These are phyloP conservation scores for Eubasilissa regina DNA, from an alignment of 1,140 invertebrate genomes.

Conservation along the genomic window DNA sequence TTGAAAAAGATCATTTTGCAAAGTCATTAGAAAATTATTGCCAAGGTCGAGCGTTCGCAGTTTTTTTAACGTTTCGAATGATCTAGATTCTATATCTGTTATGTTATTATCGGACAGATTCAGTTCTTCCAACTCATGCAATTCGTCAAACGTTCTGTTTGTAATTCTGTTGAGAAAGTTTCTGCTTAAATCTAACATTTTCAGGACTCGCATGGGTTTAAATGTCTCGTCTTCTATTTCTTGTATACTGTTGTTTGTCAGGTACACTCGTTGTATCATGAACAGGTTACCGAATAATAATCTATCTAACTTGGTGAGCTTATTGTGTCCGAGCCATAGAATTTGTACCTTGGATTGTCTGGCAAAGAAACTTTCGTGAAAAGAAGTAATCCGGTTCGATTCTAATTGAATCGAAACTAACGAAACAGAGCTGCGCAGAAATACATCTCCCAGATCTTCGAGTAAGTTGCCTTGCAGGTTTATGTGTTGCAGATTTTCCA, in stretches of 20 bases:
- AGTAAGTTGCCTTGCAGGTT: slow-evolving; percentile 90
- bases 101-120: slow-evolving; percentile 78
- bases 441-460: slow-evolving; percentile 84
- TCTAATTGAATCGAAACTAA: slow-evolving; percentile 90
- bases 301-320: slow-evolving; percentile 80
- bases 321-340: slow-evolving; percentile 90
- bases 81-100: slow-evolving; percentile 74
- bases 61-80: slow-evolving; percentile 76
- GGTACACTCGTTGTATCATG: slow-evolving; percentile 83
- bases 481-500: slow-evolving; percentile 89
- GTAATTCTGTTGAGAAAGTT: slow-evolving; percentile 80
- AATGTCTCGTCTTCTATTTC: slow-evolving; percentile 87
- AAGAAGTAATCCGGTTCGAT: slow-evolving; percentile 82
- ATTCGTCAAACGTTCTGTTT: slow-evolving; percentile 76
- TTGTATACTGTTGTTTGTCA: slow-evolving; percentile 87
- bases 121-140: slow-evolving; percentile 79
- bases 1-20: slow-evolving; percentile 78
- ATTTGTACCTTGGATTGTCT: slow-evolving; percentile 87
- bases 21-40: slow-evolving; percentile 75
- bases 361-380: slow-evolving; percentile 85
- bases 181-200: slow-evolving; percentile 84
- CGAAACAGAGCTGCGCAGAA: slow-evolving; percentile 81
- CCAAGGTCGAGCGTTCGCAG: slow-evolving; percentile 79
- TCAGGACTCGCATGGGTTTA: slow-evolving; percentile 80
- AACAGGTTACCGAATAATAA: slow-evolving; percentile 83